These are phyloP conservation scores for Chamaetylas fuelleborni DNA, from an alignment of 2,113 vertebrate genomes.

Conservation along the genomic window DNA sequence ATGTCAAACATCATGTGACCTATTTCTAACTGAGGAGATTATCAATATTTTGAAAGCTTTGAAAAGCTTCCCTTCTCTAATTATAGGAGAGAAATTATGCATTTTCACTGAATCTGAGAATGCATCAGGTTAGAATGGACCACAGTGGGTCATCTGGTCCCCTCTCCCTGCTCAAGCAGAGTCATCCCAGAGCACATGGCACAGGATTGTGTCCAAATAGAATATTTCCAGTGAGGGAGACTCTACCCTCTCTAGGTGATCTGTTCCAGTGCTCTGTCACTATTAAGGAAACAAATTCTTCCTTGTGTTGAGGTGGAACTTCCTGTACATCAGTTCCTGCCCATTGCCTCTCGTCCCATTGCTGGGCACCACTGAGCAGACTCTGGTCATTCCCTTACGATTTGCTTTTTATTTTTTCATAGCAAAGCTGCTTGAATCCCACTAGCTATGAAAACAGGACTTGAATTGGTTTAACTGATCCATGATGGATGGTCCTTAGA, in stretches of 20 bases:
- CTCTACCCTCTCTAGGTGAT: neutral
- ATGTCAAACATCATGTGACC: neutral
- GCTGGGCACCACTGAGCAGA: neutral
- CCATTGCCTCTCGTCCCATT: neutral
- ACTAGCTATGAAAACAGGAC: neutral
- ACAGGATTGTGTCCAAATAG: neutral
- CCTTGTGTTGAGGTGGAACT: neutral
- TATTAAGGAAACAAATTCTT: neutral
- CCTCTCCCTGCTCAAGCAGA: neutral
- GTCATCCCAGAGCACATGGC: neutral
- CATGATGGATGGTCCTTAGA: neutral
- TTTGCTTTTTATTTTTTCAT: neutral
- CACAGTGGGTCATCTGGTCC: neutral
- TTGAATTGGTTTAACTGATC: neutral
- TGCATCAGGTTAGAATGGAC: neutral
- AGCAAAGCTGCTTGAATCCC: neutral
- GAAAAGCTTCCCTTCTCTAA: neutral
- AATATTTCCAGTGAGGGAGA: neutral
- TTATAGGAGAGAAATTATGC: neutral
- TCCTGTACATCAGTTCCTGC: neutral
- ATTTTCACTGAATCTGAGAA: neutral
- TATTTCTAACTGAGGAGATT: neutral
- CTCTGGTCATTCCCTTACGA: neutral
- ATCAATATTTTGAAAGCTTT: neutral
- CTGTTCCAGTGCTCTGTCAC: neutral